Conservation (phyloP, 2,113 vertebrate genomes). For the Oryzias javanicus region DNA sequence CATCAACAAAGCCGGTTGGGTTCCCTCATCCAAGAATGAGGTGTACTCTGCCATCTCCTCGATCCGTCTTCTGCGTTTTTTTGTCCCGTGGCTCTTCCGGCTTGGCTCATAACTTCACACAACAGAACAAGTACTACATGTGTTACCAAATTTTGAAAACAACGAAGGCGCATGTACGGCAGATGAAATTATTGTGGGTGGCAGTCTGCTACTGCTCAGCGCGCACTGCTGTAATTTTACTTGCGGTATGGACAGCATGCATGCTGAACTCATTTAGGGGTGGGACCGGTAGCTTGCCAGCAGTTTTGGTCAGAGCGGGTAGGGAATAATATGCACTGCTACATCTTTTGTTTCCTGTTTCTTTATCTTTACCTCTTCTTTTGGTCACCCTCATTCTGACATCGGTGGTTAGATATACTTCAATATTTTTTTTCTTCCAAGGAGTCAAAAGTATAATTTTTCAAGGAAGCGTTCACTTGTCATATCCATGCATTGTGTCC, state of each 20-base stretch:
- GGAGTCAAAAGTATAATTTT: not conserved
- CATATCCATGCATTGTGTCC: slow-evolving; percentile 11
- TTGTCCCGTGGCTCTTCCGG: slow-evolving; percentile 38
- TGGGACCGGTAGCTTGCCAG: slow-evolving; percentile 76
- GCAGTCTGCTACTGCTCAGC: slow-evolving; percentile 80
- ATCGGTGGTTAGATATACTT: slow-evolving; percentile 3
- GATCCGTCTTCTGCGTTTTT: slow-evolving; percentile 16
- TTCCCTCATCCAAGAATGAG: slow-evolving; percentile 74
- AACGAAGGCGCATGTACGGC: slow-evolving; percentile 63
- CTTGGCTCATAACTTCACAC: slow-evolving; percentile 69
- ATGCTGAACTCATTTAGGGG: slow-evolving; percentile 84
- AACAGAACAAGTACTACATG: slow-evolving; percentile 74
- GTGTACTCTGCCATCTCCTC: slow-evolving; percentile 65
- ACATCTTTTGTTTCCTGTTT: slow-evolving; percentile 78
- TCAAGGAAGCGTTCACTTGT: slow-evolving; percentile 11
- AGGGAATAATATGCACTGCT: slow-evolving; percentile 74
- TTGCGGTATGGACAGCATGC: slow-evolving; percentile 74
- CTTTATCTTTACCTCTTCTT: slow-evolving; percentile 46
- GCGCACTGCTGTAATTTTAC: slow-evolving; percentile 78
- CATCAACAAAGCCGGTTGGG: slow-evolving; percentile 77
- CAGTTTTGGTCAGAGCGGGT: slow-evolving; percentile 77
- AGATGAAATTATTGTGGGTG: slow-evolving; percentile 75
- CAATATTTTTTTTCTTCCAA: slow-evolving; percentile 5
- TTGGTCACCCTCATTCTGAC: slow-evolving; percentile 14
- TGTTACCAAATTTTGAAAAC: slow-evolving; percentile 75